phyloP scores from a whole-genome alignment of 2,113 vertebrate genomes.

The Poeciliopsis occidentalis region DNA sequence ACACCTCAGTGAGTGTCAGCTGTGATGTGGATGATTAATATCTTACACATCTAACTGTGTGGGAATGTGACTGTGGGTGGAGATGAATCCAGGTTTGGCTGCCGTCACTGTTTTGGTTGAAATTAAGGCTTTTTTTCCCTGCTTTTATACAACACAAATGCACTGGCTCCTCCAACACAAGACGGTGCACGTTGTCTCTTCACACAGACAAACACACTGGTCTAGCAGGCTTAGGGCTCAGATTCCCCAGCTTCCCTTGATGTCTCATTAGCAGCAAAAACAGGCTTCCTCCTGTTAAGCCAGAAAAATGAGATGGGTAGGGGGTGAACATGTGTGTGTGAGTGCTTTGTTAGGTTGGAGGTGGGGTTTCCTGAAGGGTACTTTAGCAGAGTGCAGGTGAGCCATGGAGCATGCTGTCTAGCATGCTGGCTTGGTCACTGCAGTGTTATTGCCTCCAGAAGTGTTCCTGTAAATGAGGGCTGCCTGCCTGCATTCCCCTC shows the following conservation, averaged over 20 bases:
- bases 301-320: slow-evolving; percentile 25
- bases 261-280: slow-evolving; percentile 66
- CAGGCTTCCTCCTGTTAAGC: slow-evolving; percentile 54
- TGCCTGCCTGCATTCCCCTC: slow-evolving; percentile 27
- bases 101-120: slow-evolving; percentile 1
- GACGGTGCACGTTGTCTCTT: slow-evolving; percentile 15
- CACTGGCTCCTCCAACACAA: not conserved
- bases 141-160: not conserved
- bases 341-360: not conserved
- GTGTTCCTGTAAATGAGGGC: slow-evolving; percentile 71
- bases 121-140: not conserved
- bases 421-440: slow-evolving; percentile 41
- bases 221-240: slow-evolving; percentile 32
- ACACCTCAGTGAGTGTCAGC: slow-evolving; percentile 28
- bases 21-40: slow-evolving; percentile 31
- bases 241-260: slow-evolving; percentile 56
- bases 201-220: slow-evolving; percentile 27
- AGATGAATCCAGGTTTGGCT: slow-evolving; percentile 15
- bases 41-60: slow-evolving; percentile 22
- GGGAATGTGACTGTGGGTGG: not conserved
- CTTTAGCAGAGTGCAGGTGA: slow-evolving; percentile 57
- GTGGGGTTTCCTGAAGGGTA: slow-evolving; percentile 29
- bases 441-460: slow-evolving; percentile 70
- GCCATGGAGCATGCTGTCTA: slow-evolving; percentile 29
- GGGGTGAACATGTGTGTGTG: not conserved